A percentile compares a stretch with the other conserved stretches of the same genome.
These are phyloP conservation scores for Limnephilus rhombicus DNA, from an alignment of 2,888 invertebrate genomes.

Conservation along the genomic window DNA sequence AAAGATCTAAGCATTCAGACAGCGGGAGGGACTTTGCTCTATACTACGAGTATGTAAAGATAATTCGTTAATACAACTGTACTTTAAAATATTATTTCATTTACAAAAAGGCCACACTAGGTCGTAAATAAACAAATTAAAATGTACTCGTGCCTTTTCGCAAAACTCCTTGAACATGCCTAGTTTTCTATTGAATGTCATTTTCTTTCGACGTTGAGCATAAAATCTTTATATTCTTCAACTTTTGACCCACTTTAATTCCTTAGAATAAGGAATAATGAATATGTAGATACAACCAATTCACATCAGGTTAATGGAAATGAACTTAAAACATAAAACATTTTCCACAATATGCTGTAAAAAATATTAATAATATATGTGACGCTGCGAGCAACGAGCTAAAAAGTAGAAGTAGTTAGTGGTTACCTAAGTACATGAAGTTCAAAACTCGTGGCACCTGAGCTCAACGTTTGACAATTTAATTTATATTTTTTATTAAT, in stretches of 20 bases:
- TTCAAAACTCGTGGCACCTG: background rate
- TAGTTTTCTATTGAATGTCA: background rate
- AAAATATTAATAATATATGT: background rate
- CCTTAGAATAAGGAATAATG: background rate
- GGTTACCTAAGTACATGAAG: too few relatives aligned
- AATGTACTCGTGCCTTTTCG: background rate
- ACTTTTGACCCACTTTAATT: background rate
- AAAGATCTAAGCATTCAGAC: too few relatives aligned
- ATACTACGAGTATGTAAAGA: too few relatives aligned
- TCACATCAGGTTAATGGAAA: too few relatives aligned
- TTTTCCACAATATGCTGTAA: background rate
- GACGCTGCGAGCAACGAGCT: background rate
- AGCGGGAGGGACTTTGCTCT: too few relatives aligned
- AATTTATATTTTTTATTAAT: too few relatives aligned
- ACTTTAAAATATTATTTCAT: too few relatives aligned
- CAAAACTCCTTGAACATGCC: background rate
- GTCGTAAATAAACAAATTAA: too few relatives aligned
- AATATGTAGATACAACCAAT: too few relatives aligned
- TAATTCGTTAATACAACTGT: too few relatives aligned
- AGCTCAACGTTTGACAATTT: background rate
- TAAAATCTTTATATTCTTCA: background rate
- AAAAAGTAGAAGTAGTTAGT: too few relatives aligned
- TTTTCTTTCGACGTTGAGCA: background rate
- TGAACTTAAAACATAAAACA: background rate
- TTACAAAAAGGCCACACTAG: too few relatives aligned